phyloP scores from a whole-genome alignment of 2,113 vertebrate genomes.

The Eublepharis macularius region DNA sequence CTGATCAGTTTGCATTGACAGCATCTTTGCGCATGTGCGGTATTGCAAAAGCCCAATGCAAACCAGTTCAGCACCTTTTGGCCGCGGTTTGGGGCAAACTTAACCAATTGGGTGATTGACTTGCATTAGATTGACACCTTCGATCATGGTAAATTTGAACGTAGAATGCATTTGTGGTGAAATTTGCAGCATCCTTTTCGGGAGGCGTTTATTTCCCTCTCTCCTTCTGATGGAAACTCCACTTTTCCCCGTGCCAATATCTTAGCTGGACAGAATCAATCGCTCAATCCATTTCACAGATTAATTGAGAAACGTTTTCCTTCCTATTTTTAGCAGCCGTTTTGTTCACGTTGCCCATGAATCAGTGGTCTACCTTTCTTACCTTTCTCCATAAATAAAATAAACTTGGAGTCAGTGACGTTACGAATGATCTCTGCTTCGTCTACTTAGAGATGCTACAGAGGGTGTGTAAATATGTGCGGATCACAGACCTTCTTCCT shows the following conservation, averaged over 20 bases:
- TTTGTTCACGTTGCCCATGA: not conserved
- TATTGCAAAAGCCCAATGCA: no score
- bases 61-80: no score
- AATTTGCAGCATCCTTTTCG: no score
- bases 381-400: constrained; percentile 43
- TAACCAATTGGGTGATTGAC: no score
- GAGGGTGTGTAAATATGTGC: not conserved
- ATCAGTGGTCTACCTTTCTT: not conserved
- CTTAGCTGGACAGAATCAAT: not conserved
- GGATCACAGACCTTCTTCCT: constrained; percentile 45
- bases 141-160: no score
- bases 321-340: not conserved
- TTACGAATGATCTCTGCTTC: not conserved
- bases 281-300: not conserved
- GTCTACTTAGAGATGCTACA: not conserved
- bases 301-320: not conserved
- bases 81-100: no score
- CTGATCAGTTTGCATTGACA: no score
- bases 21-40: no score
- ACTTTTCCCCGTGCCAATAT: not conserved
- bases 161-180: no score
- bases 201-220: not conserved
- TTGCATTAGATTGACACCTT: no score
- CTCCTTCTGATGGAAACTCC: no score
- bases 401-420: constrained; percentile 15